Conservation (phyloP, 2,888 invertebrate species). For the Lycia hirtaria region DNA sequence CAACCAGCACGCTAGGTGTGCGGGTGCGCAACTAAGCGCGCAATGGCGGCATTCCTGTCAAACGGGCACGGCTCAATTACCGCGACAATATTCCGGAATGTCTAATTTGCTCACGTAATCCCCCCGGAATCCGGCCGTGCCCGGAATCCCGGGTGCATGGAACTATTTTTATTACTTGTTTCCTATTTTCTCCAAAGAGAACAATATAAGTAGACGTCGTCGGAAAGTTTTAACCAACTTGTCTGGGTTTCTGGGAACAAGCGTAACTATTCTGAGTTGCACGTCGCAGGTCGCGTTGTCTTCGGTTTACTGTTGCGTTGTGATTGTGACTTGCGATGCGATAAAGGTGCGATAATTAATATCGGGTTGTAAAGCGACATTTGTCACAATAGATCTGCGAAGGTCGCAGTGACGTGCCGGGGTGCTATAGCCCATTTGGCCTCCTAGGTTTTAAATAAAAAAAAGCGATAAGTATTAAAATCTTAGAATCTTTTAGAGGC, state of each 20-base stretch:
- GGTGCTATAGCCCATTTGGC: too few relatives aligned
- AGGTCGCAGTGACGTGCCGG: too few relatives aligned
- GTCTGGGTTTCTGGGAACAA: constrained; percentile 67
- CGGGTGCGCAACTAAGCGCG: constrained; percentile 41
- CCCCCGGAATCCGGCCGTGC: constrained; percentile 77
- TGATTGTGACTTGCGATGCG: constrained; percentile 10
- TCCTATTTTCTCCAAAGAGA: constrained; percentile 80
- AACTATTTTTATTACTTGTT: constrained; percentile 84
- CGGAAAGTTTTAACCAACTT: constrained; percentile 70
- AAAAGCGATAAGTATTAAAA: too few relatives aligned
- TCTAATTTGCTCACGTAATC: constrained; percentile 85
- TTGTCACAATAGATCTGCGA: too few relatives aligned
- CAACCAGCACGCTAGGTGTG: constrained; percentile 20
- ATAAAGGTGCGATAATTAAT: too few relatives aligned
- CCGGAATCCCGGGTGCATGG: constrained; percentile 63
- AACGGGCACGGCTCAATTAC: constrained; percentile 74
- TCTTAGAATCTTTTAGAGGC: too few relatives aligned
- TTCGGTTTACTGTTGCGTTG: constrained; percentile 36
- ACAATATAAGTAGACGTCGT: constrained; percentile 70
- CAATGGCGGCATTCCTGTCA: constrained; percentile 58
- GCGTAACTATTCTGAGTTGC: constrained; percentile 75
- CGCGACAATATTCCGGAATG: constrained; percentile 79
- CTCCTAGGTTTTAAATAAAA: too few relatives aligned
- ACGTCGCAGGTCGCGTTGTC: constrained; percentile 59
- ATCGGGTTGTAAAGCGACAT: too few relatives aligned